A percentile compares a stretch with the other conserved stretches of the same genome.
Evolutionary conservation across 1,140 invertebrate species (phyloP).

Genomic region (Liolophura sinensis): DNA sequence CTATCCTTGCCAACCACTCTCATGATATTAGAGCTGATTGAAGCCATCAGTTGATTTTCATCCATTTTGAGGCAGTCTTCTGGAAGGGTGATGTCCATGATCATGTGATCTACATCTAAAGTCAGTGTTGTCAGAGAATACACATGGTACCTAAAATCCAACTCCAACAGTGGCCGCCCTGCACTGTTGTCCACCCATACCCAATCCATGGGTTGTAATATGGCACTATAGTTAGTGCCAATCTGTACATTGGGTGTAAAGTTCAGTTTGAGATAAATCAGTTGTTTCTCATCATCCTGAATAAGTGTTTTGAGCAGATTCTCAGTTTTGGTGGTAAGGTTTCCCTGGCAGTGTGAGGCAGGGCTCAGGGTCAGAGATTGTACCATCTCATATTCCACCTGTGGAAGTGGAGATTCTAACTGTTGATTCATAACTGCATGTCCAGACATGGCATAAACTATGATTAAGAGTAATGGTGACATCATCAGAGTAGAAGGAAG

Average conservation of each 20-base stretch:
- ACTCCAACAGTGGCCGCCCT: conserved; percentile 6
- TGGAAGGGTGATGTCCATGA: conserved; percentile 3
- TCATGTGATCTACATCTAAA: neutral
- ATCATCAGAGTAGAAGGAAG: too few relatives aligned
- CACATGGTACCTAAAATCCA: conserved; percentile 6
- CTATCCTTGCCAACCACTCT: conserved; percentile 1
- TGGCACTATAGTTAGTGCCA: neutral
- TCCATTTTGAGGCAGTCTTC: conserved; percentile 4
- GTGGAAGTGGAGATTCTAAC: too few relatives aligned
- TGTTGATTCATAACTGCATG: too few relatives aligned
- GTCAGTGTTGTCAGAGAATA: conserved; percentile 3
- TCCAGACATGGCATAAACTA: too few relatives aligned
- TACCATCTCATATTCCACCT: neutral
- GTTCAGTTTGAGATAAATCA: conserved; percentile 7
- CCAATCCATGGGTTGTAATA: conserved; percentile 6
- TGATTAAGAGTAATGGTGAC: too few relatives aligned
- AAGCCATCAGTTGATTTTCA: neutral
- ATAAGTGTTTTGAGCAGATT: neutral
- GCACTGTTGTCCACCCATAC: conserved; percentile 8
- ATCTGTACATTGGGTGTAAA: conserved; percentile 1
- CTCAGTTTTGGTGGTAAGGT: neutral
- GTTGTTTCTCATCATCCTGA: neutral
- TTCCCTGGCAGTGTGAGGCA: neutral
- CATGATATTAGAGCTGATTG: neutral
- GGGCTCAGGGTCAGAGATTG: neutral